These are phyloP conservation scores for Molanna angustata DNA, from an alignment of 2,888 invertebrate species.

Conservation along the genomic window DNA sequence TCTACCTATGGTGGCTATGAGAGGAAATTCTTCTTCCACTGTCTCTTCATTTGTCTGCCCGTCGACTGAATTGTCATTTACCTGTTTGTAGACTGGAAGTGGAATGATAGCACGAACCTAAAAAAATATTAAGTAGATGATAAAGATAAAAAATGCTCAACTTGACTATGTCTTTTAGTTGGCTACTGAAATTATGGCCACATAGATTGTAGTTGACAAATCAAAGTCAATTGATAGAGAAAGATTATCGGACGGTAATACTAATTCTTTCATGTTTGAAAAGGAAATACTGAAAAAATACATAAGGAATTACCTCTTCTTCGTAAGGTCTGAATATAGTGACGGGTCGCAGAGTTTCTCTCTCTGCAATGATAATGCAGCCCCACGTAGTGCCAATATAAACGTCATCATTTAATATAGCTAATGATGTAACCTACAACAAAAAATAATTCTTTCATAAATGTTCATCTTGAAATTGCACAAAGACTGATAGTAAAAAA, in stretches of 20 bases:
- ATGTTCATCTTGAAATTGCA: too few relatives aligned
- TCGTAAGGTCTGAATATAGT: constrained; percentile 92
- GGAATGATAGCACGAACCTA: constrained; percentile 64
- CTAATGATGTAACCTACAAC: constrained; percentile 66
- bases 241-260: too few relatives aligned
- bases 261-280: too few relatives aligned
- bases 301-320: constrained; percentile 60
- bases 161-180: not conserved
- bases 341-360: constrained; percentile 74
- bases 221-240: too few relatives aligned
- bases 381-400: constrained; percentile 96
- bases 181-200: not conserved
- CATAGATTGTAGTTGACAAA: too few relatives aligned
- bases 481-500: too few relatives aligned
- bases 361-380: constrained; percentile 86
- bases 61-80: constrained; percentile 35
- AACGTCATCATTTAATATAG: constrained; percentile 65
- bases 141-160: not conserved
- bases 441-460: not conserved
- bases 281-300: too few relatives aligned
- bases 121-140: constrained; percentile 16
- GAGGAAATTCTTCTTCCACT: constrained; percentile 45
- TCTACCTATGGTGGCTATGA: constrained; percentile 76
- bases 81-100: constrained; percentile 44
- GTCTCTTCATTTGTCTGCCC: constrained; percentile 38